These are phyloP conservation scores for Sus scrofa DNA, from an alignment of 2,113 vertebrate species.

Conservation along the genomic window DNA sequence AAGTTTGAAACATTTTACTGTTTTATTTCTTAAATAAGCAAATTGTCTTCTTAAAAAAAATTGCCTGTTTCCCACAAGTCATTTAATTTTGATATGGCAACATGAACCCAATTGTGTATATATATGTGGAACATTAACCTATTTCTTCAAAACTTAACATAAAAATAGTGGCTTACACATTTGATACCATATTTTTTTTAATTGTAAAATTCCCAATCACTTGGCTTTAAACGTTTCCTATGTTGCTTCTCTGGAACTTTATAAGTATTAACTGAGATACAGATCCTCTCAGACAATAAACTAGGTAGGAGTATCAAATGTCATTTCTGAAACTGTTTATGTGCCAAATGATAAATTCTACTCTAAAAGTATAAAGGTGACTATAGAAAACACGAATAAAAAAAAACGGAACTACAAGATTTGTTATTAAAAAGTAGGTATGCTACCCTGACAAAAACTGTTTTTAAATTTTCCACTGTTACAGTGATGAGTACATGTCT, in stretches of 20 bases:
- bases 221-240: neutral
- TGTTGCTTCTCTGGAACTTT: neutral
- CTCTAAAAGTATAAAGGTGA: neutral
- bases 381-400: neutral
- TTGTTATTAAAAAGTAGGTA: neutral
- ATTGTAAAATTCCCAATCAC: neutral
- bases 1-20: neutral
- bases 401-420: neutral
- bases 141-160: constrained; percentile 14
- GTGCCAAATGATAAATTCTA: neutral
- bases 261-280: neutral
- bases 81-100: constrained; percentile 16
- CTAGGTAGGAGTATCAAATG: neutral
- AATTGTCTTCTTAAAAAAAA: constrained; percentile 20
- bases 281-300: neutral
- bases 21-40: constrained; percentile 34
- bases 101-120: neutral
- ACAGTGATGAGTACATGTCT: neutral
- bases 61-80: neutral
- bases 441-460: neutral
- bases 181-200: neutral
- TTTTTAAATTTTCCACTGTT: neutral
- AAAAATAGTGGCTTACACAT: neutral
- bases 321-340: neutral
- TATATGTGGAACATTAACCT: neutral